Evolutionary conservation across 2,113 vertebrate genomes (phyloP).

Genomic region (Passer domesticus): DNA sequence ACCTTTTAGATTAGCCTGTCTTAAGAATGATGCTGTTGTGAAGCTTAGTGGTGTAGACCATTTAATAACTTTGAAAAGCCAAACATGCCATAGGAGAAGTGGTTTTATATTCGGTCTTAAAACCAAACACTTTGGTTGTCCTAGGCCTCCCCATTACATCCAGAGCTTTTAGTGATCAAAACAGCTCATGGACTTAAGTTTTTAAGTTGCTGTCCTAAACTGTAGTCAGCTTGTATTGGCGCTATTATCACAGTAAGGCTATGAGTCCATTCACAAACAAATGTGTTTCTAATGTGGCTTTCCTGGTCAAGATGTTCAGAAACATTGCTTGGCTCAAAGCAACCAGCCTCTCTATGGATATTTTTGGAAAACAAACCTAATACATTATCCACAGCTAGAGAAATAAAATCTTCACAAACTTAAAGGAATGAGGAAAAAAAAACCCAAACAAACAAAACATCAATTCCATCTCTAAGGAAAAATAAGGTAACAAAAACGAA

Average conservation of each 20-base stretch:
- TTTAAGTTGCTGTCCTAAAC: background rate
- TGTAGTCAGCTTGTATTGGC: background rate
- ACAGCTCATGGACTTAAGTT: rapidly evolving
- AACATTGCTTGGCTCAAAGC: background rate
- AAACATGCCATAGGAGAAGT: background rate
- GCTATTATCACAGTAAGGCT: background rate
- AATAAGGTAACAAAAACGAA: background rate
- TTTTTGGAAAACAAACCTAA: background rate
- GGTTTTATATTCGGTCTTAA: background rate
- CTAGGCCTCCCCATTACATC: background rate
- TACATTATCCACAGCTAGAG: background rate
- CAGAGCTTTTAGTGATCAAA: background rate
- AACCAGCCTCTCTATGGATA: background rate
- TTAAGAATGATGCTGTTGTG: background rate
- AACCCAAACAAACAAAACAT: background rate
- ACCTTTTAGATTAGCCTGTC: background rate
- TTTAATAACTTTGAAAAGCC: background rate
- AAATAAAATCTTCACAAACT: background rate
- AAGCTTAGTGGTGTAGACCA: background rate
- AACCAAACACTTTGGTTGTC: background rate
- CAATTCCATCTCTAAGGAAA: background rate
- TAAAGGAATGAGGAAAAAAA: background rate
- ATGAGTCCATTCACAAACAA: background rate
- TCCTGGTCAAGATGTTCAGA: background rate
- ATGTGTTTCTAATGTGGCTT: background rate